Evolutionary conservation across 2,888 invertebrate species (phyloP), one percentile per base, ranked within the genome.

Genomic region (Linnaemya vulpina): DNA sequence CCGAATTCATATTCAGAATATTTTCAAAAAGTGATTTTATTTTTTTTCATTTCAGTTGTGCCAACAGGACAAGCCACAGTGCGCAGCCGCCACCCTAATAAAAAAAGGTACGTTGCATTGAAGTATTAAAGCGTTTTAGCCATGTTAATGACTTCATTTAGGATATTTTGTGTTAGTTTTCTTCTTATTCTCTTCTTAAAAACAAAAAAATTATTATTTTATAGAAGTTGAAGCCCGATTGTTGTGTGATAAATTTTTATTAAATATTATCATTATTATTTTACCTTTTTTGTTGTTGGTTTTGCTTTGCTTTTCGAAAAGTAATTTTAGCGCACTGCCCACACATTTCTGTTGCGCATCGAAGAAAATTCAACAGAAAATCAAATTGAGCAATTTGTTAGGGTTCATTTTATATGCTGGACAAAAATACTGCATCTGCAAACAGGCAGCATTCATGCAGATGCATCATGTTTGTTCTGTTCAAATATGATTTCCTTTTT

Each of bases 321-420:
- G 77, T 75, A 81, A 85, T 85, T 85, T 85, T 81, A 81, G 43
- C 78, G 70, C 77, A 78, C 84, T 81, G 78, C 84, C 84, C 84
- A 85, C 84, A 58, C 81, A 70, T 25, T 38, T 46, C 11, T n/a
- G 35, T n/a, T 43, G 22, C 51, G 63, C 15, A 17, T 55, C 30
- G 17, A 46, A 58, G 46, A 74, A 78, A 78, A 58, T 51, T 71
- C 25, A 75, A 62, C 78, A 78, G 67, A 83, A 84, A 84, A 80
- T 80, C 67, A 80, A 80, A 85, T 85, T 85, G 84, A 77, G 77
- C 84, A 85, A 85, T 85, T 85, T 85, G 74, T 85, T 78, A 81
- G 63, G 84, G 84, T 78, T 65, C 70, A 85, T 81, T 85, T 74
- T 81, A 35, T 49, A 78, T 74, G 84, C 84, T 81, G 84, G 84